Evolutionary conservation across 2,797 vertebrate genomes (phyloP).

Genomic region (Steatocranus sp.): DNA sequence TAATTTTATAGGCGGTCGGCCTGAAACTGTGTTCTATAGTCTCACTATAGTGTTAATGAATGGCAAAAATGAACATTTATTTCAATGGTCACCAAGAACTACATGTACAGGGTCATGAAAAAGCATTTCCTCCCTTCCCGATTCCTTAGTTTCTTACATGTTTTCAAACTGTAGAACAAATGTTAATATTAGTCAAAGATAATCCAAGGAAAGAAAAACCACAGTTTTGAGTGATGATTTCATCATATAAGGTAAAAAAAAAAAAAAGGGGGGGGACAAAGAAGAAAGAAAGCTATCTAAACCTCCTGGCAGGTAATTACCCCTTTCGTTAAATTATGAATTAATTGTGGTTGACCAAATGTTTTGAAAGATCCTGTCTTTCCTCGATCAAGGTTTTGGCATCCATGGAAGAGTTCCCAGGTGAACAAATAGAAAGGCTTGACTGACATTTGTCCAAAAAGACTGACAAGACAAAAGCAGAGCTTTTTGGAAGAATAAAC

Average conservation of each 20-base stretch:
- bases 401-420: not conserved
- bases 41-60: not conserved
- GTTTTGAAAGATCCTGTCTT: not conserved
- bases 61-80: not conserved
- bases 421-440: not conserved
- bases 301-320: not conserved
- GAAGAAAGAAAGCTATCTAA: fast-evolving
- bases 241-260: not conserved
- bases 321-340: not conserved
- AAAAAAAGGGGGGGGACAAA: fast-evolving
- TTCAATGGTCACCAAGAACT: not conserved
- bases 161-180: fast-evolving
- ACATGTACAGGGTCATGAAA: not conserved
- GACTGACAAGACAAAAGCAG: not conserved
- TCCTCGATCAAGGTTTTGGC: not conserved
- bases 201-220: not conserved
- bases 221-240: not conserved
- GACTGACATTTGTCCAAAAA: not conserved
- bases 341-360: not conserved
- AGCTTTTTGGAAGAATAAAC: not conserved
- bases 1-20: fast-evolving
- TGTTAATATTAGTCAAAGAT: not conserved
- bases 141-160: not conserved
- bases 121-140: fast-evolving
- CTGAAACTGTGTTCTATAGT: not conserved